Base-by-base conservation (phyloP, 2,797 vertebrate genomes). In the Kryptolebias ocellatus region DNA sequence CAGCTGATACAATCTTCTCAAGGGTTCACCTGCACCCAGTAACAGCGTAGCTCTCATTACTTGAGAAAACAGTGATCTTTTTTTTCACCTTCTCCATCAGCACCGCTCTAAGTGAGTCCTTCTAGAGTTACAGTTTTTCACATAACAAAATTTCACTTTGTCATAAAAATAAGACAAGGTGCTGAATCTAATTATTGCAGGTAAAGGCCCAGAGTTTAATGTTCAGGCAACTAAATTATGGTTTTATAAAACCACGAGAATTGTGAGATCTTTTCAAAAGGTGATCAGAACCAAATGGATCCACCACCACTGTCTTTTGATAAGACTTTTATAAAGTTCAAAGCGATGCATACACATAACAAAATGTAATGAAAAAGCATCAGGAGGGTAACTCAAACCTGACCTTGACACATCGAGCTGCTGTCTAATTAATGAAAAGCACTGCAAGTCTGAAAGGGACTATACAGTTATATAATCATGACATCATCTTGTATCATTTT, bases 21-120 rank as follows among this genome's bases (percentile, higher is more conserved):
- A 16, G 34, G 5, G 37, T 57, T 57, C 24, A 57, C 44, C 42
- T 44, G 37, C 37, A 44, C 14, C 15, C 9, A 31, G 37, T 16
- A 44, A 44, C 37, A 55, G 53, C 15, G 28, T 57, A 50, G 53
- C 18, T 9, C 2, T 42, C 24, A 56, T 42, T 20, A 15, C n/a
- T 42, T 57, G 55, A 57, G 37, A 16, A 27, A 57, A 57, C 9
- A 37, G 24, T 14, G 34, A 12, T 27, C 55, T 27, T 56, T 56
- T 37, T 20, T 34, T 56, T 56, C 53, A 39, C 53, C n/a, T 37
- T 39, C 6, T 5, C 53, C 10, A 55, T 14, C 14, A 12, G n/a
- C n/a, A 39, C 53, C 14, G 24, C 37, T 24, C 20, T 56, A 5
- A n/a, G 39, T 56, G 53, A 0, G 11, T 39, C 37, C 37, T 55